These are phyloP conservation scores for Cephus pulcher DNA, from an alignment of 2,888 invertebrate species.

Conservation along the genomic window DNA sequence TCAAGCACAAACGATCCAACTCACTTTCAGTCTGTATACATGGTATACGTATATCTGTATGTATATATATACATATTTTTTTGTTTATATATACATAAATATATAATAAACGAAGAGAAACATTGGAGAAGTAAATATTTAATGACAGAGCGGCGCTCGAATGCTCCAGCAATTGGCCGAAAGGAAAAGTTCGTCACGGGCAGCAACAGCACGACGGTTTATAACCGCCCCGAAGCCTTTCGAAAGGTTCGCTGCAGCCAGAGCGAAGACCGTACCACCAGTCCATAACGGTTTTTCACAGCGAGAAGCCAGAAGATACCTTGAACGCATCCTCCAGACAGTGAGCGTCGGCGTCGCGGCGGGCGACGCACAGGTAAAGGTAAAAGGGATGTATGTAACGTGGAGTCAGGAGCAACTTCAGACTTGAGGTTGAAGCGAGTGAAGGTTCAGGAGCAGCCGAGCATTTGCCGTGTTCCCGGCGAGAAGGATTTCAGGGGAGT, in stretches of 20 bases:
- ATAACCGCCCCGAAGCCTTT: background rate
- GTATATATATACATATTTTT: background rate
- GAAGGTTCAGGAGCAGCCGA: background rate
- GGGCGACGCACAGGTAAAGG: background rate
- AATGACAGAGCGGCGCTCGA: background rate
- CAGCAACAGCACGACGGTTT: background rate
- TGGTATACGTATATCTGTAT: background rate
- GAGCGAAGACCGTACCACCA: background rate
- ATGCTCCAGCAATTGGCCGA: background rate
- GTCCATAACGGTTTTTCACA: background rate
- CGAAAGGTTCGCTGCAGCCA: background rate
- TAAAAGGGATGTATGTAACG: background rate
- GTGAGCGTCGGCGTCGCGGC: constrained; percentile 8
- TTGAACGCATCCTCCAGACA: background rate
- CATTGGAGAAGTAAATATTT: background rate
- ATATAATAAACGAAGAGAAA: background rate
- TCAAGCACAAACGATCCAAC: background rate
- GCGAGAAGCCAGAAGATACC: background rate
- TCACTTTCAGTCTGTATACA: background rate
- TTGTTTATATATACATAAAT: too few relatives aligned
- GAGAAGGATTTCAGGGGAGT: background rate
- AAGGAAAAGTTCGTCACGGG: background rate
- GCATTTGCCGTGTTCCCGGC: background rate
- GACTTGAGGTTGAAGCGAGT: background rate
- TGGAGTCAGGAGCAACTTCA: background rate